Conservation (phyloP, 2,113 vertebrate species). For the Salvator merianae region DNA sequence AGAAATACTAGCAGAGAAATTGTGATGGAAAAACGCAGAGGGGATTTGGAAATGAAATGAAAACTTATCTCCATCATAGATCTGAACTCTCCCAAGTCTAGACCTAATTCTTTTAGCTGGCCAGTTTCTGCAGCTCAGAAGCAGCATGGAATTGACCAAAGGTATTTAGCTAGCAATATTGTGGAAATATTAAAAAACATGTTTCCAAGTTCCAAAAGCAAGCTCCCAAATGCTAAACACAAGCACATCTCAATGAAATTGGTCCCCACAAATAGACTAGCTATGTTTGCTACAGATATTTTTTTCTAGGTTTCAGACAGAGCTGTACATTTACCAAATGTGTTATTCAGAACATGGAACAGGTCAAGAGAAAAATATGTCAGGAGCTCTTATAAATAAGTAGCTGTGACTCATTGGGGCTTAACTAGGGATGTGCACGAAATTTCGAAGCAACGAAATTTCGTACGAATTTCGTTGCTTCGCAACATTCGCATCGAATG, state of each 20-base stretch:
- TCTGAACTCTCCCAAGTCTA: not conserved
- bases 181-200: not conserved
- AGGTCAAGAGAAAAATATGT: no score
- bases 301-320: not conserved
- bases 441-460: no score
- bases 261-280: not conserved
- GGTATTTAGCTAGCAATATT: not conserved
- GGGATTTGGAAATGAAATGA: not conserved
- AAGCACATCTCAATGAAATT: not conserved
- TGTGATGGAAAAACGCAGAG: not conserved
- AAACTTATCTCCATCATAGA: not conserved
- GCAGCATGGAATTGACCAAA: not conserved
- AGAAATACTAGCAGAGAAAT: not conserved
- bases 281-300: not conserved
- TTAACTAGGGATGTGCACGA: no score
- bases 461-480: no score
- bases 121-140: not conserved
- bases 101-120: slow-evolving; percentile 12
- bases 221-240: not conserved
- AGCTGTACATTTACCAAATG: not conserved
- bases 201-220: not conserved
- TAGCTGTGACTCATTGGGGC: no score
- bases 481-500: no score
- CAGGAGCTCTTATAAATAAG: no score
- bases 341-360: not conserved